phyloP scores from a whole-genome alignment of 1,140 invertebrate genomes.

The Trichogramma pretiosum region DNA sequence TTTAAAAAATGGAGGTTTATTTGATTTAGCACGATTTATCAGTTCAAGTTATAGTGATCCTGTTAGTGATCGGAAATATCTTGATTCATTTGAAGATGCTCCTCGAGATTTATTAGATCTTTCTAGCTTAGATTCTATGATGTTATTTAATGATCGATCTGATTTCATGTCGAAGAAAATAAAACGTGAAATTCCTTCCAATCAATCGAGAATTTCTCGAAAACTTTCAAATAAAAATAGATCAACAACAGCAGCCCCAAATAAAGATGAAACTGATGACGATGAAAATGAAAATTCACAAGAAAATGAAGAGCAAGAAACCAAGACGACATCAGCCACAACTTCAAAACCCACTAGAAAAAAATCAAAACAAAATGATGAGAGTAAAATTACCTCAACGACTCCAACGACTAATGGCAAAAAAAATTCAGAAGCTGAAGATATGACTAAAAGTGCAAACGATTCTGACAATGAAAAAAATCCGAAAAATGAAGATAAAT shows the following conservation, averaged over 20 bases:
- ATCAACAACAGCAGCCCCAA: neutral
- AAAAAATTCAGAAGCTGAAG: too few species aligned
- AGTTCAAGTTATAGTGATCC: slow-evolving; percentile 1
- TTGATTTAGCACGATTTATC: neutral
- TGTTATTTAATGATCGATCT: too few species aligned
- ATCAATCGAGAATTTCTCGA: too few species aligned
- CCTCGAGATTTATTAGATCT: slow-evolving; percentile 8
- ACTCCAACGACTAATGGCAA: too few species aligned
- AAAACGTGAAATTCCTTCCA: too few species aligned
- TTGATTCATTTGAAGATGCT: neutral
- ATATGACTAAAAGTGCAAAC: too few species aligned
- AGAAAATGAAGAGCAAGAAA: neutral
- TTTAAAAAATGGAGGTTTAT: neutral
- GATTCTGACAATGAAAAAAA: too few species aligned
- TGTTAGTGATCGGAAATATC: neutral
- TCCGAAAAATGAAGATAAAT: neutral
- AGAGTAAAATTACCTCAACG: neutral
- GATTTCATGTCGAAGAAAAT: too few species aligned
- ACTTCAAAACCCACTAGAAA: neutral
- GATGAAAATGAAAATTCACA: neutral
- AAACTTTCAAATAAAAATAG: neutral
- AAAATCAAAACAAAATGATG: neutral
- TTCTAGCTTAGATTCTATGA: too few species aligned
- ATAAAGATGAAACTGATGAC: neutral
- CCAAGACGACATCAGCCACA: neutral